Base-by-base conservation (phyloP, 1,140 invertebrate species). In the Heliothis subflexa region DNA sequence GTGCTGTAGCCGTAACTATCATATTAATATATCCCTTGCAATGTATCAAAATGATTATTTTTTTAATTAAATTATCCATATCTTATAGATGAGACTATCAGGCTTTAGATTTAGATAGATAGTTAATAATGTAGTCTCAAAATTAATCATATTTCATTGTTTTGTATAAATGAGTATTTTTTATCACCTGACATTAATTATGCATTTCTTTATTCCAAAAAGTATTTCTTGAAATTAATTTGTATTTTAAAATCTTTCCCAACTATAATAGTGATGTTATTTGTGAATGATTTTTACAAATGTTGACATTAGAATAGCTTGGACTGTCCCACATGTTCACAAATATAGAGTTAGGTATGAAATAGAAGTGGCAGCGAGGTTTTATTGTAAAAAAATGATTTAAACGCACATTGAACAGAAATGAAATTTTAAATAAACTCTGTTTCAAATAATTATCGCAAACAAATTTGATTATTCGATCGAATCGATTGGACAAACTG, bases 261-360 rank as follows among this genome's bases (percentile, higher is more conserved):
- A 61, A 50, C n/a, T 14, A 40, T 40, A 11, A 62, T 62, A 54
- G n/a, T 54, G 50, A 25, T 11, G 47, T 68, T 33, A 13, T 40
- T 50, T 49, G 18, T 13, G 47, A 47, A 50, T 68, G 49, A 52
- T 50, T 70, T 66, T 70, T 52, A 70, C 66, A 70, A 68, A 70
- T 54, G 66, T 70, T 70, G 66, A 70, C 49, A 70, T 11, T 64
- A 50, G n/a, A 18, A 18, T 64, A 47, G 13, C 33, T 64, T 62
- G 13, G 13, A 33, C 49, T 52, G 21, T 2, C 13, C 59, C 61
- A 54, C 49, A 70, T 50, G 49, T 25, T 4, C n/a, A 70, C 13
- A 70, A 52, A 49, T 66, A 47, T 5, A 33, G 14, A 13, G 33
- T 13, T 33, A 40, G 33, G 3, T 40, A 40, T 40, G 7, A 40